Evolutionary conservation across 2,888 invertebrate genomes (phyloP).

Genomic region (Alcis repandata): DNA sequence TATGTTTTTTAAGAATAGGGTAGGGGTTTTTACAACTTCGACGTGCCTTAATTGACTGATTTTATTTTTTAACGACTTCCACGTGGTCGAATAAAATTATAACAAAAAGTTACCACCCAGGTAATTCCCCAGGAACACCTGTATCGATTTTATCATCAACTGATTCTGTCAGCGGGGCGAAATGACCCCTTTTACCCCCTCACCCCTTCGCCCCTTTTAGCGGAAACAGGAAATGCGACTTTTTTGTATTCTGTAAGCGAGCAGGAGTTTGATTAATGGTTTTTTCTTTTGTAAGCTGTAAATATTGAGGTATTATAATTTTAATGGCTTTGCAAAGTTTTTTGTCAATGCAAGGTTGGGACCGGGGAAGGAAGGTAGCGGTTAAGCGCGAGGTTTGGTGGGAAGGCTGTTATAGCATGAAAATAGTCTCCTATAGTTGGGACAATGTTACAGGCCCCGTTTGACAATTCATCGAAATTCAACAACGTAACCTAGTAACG

Average conservation of each 20-base stretch:
- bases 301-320: conserved; percentile 36
- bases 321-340: conserved; percentile 11
- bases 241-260: conserved; percentile 42
- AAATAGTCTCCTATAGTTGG: too few species aligned
- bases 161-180: conserved; percentile 27
- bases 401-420: too few species aligned
- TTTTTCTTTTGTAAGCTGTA: conserved; percentile 29
- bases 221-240: conserved; percentile 40
- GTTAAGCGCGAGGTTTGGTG: too few species aligned
- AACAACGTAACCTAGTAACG: too few species aligned
- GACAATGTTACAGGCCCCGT: too few species aligned
- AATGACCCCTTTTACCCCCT: conserved; percentile 13
- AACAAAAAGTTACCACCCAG: conserved; percentile 19
- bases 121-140: conserved; percentile 25
- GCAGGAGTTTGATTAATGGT: conserved; percentile 41
- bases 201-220: conserved; percentile 16
- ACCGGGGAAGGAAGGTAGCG: too few species aligned
- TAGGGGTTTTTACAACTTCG: too few species aligned
- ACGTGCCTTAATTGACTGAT: neutral
- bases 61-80: neutral
- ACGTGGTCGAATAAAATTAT: neutral
- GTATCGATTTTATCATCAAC: conserved; percentile 43
- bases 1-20: too few species aligned
- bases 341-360: too few species aligned
- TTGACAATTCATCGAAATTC: too few species aligned